Base-by-base conservation (phyloP, 2,797 vertebrate genomes). In the Anabacerthia variegaticeps region DNA sequence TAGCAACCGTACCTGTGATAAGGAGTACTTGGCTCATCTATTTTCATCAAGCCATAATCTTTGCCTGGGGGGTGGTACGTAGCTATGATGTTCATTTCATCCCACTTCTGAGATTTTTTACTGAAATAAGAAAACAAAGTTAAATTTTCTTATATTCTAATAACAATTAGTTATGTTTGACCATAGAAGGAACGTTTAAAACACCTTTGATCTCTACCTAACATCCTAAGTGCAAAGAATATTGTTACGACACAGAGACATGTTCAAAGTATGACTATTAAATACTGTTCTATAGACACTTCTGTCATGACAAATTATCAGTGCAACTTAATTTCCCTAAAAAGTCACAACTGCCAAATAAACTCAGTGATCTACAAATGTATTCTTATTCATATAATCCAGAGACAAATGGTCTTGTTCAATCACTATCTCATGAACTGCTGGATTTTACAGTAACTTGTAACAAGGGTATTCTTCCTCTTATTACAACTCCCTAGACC, bases 71-170 rank as follows among this genome's bases (percentile, higher is more conserved):
- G 99, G 96, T 99, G 99, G 96, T 99, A 99, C 0, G 99, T 99
- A 30, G 99, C 99, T 92, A 99, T 97, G 97, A 99, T 99, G 97
- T 99, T 99, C 99, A 99, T 99, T 97, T 99, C 99, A 96, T 99
- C 99, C 99, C 99, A 99, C 97, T 99, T 99, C 97, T 99, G 99
- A 3, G 98, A 99, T 92, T 99, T 99, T 97, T 99, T 99, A 96
- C 99, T 99, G 96, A 95, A 98, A 98, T 41, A 74, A 80, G 88
- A 97, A 89, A 85, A 54, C 16, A 88, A 92, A 87, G 75, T n/a
- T 39, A 43, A 7, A 9, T 66, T 62, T 79, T 78, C 37, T 37
- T 75, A 65, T 66, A 62, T 27, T 63, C 36, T 77, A 61, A 76
- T 95, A 75, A 21, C 17, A 30, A 2, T 19, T 59, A 44, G 8